Base-by-base conservation (phyloP, 1,140 invertebrate species). In the Sinella curviseta region DNA sequence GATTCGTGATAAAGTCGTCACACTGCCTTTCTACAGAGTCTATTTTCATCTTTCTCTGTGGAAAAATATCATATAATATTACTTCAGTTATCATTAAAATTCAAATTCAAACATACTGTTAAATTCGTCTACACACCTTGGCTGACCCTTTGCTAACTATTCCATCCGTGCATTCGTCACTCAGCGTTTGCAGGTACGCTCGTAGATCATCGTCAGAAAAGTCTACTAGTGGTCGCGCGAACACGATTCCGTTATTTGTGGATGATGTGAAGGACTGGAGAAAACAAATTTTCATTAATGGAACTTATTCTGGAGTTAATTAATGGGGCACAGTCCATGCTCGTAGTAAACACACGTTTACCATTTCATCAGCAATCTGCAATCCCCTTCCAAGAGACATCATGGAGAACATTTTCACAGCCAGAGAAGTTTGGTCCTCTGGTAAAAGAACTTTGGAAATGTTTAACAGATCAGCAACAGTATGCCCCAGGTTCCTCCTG, bases 341-440 rank as follows among this genome's bases (percentile, higher is more conserved):
- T n/a, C n/a, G n/a, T n/a, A n/a, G n/a, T n/a, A 48, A 48, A 48
- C 39, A 48, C 39, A 48, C 20, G 57, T 76, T 73, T 78, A 82
- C 82, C 82, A 83, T 83, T 77, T 80, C 77, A 28, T 82, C 80
- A 0, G 82, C 80, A 39, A 83, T 39, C 33, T 83, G 82, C 3
- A 33, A 74, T 70, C 82, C 82, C 60, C 82, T 39, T 70, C 82
- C 82, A 16, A 80, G 48, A 1, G 80, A 79, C 80, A 83, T 82
- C 14, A 80, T 74, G 0, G 77, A 39, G 60, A 83, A 82, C 82
- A 83, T 83, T 60, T 81, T 82, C 26, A 83, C 81, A 4, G 82
- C 80, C 77, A 83, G 65, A 16, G 57, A 57, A 0, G 80, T 80
- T 54, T 83, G 82, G 17, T 82, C 77, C 70, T 83, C 82, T 24